A percentile compares a stretch with the other conserved stretches of the same genome.
Conservation (phyloP, 2,113 vertebrate species). For the Vidua chalybeata region DNA sequence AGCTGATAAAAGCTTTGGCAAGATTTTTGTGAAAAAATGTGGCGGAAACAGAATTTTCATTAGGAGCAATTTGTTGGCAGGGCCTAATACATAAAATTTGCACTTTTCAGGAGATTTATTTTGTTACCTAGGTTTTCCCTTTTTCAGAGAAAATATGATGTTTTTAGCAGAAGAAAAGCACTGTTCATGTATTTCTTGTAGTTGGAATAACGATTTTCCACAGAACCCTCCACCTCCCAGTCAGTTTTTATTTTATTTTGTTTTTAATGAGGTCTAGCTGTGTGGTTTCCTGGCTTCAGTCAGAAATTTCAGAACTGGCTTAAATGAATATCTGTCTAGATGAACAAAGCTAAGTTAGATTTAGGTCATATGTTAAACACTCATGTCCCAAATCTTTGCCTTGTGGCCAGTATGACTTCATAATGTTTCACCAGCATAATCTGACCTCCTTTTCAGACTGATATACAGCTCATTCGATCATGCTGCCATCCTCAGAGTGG, state of each 20-base stretch:
- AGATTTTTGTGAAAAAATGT: background rate
- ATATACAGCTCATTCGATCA: background rate
- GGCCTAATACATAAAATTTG: background rate
- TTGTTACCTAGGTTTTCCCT: background rate
- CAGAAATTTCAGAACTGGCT: background rate
- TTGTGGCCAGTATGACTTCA: background rate
- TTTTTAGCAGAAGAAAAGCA: background rate
- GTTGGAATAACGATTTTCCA: slow-evolving; percentile 7
- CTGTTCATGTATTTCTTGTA: background rate
- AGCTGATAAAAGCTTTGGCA: background rate
- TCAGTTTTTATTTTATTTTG: background rate
- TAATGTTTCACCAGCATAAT: background rate
- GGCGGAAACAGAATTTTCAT: background rate
- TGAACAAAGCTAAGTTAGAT: slow-evolving; percentile 4
- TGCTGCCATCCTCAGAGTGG: background rate
- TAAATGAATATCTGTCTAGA: background rate
- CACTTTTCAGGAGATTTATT: background rate
- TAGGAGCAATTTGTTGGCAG: background rate
- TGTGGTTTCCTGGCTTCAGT: slow-evolving; percentile 32
- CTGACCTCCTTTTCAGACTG: background rate
- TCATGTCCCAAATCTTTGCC: background rate
- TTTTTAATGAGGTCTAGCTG: background rate
- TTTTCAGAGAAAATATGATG: background rate
- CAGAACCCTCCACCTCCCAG: background rate
- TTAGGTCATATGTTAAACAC: background rate